phyloP scores from a whole-genome alignment of 2,888 invertebrate genomes.

The Dryobotodes eremita region DNA sequence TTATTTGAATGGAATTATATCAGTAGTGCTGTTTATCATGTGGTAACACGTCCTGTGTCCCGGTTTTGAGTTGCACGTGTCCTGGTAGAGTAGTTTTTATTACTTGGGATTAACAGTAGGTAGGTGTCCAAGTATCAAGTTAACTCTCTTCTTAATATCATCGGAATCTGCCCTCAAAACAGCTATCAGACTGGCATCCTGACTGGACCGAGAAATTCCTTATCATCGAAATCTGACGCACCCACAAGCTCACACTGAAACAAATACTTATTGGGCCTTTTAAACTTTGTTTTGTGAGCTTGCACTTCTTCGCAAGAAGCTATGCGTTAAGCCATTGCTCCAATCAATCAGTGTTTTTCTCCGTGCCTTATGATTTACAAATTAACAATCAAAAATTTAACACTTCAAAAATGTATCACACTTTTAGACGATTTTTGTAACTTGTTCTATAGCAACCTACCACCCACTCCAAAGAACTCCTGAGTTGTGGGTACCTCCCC shows the following conservation, averaged over 20 bases:
- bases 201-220: background rate
- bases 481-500: no score
- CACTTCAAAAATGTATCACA: background rate
- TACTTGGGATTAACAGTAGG: background rate
- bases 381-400: no score
- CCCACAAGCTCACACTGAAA: background rate
- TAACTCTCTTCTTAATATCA: background rate
- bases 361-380: background rate
- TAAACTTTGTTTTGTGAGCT: conserved; percentile 1
- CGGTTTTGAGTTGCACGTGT: background rate
- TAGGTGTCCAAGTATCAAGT: background rate
- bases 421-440: background rate
- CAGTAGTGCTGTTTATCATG: background rate
- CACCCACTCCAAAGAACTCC: no score
- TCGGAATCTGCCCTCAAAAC: background rate
- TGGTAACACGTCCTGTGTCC: conserved; percentile 10
- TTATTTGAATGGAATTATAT: conserved; percentile 19
- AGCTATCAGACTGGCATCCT: background rate
- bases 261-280: background rate
- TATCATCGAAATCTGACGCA: background rate
- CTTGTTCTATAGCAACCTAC: background rate
- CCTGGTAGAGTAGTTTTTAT: background rate
- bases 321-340: background rate
- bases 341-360: background rate
- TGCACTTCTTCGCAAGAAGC: background rate